A percentile compares a stretch with the other conserved stretches of the same genome.
These are phyloP conservation scores for Prosopocoilus inquinatus DNA, from an alignment of 2,888 invertebrate species.

Conservation along the genomic window DNA sequence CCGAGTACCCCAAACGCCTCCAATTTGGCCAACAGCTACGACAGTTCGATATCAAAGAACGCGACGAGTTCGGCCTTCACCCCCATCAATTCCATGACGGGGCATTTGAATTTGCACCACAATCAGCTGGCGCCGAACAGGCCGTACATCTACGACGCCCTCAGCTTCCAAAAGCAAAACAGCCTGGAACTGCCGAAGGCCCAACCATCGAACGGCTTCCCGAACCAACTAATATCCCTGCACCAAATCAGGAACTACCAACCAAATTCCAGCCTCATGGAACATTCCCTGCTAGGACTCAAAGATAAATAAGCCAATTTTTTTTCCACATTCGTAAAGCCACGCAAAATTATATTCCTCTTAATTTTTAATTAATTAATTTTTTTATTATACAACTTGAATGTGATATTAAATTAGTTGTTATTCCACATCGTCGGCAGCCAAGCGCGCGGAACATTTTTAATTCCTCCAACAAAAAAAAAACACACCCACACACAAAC, in stretches of 20 bases:
- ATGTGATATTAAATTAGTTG: neutral
- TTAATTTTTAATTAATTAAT: too few species aligned
- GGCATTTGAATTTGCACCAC: constrained; percentile 67
- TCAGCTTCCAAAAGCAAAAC: constrained; percentile 80
- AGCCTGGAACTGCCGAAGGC: constrained; percentile 51
- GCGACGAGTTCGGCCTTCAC: constrained; percentile 88
- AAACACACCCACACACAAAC: too few species aligned
- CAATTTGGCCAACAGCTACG: constrained; percentile 51
- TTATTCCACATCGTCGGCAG: too few species aligned
- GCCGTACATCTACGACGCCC: constrained; percentile 90
- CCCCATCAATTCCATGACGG: constrained; percentile 87
- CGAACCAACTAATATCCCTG: constrained; percentile 90
- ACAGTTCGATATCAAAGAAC: constrained; percentile 55
- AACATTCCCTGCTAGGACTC: constrained; percentile 48
- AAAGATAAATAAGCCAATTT: constrained; percentile 47
- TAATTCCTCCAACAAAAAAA: too few species aligned
- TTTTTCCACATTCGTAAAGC: neutral
- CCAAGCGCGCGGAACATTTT: too few species aligned
- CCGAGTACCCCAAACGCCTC: constrained; percentile 49
- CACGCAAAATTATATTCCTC: neutral
- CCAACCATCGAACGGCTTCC: constrained; percentile 69
- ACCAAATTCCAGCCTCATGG: constrained; percentile 72
- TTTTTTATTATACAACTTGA: neutral
- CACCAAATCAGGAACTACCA: constrained; percentile 97
- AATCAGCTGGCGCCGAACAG: constrained; percentile 67